phyloP scores from a whole-genome alignment of 1,140 invertebrate species.

The Drosophila auraria region DNA sequence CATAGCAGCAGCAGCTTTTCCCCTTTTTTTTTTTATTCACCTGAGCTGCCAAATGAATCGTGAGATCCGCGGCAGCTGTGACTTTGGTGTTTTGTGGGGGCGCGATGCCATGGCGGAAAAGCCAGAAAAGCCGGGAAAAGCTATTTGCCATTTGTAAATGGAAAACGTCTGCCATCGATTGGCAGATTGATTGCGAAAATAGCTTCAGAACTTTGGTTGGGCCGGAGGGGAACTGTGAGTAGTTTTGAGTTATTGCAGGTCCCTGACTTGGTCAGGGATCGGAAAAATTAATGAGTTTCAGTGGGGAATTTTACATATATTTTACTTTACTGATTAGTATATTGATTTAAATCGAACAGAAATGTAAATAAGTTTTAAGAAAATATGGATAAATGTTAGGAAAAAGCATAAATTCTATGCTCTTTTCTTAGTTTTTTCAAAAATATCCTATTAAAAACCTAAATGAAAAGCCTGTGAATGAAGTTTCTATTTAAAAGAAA shows the following conservation, averaged over 20 bases:
- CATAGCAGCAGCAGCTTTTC: constrained; percentile 7
- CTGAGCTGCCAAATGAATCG: constrained; percentile 64
- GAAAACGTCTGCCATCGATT: constrained; percentile 53
- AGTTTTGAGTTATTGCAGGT: constrained; percentile 17
- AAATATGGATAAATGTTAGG: too few relatives aligned
- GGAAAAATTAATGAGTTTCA: neutral
- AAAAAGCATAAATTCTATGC: too few relatives aligned
- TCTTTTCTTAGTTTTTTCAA: too few relatives aligned
- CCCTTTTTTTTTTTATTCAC: constrained; percentile 15
- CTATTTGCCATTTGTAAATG: constrained; percentile 52
- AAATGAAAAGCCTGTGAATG: neutral
- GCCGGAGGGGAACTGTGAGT: constrained; percentile 11
- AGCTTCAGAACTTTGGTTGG: neutral
- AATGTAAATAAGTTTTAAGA: too few relatives aligned
- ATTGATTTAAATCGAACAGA: too few relatives aligned
- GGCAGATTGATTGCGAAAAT: constrained; percentile 56
- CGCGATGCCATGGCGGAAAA: neutral
- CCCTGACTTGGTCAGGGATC: neutral
- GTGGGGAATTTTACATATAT: neutral
- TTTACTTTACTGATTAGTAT: too few relatives aligned
- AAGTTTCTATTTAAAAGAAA: neutral
- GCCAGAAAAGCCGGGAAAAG: constrained; percentile 28
- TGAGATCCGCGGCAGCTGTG: constrained; percentile 55
- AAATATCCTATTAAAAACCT: too few relatives aligned
- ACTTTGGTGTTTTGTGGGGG: constrained; percentile 28